Evolutionary conservation across 2,113 vertebrate species (phyloP).

Genomic region (Indri indri): DNA sequence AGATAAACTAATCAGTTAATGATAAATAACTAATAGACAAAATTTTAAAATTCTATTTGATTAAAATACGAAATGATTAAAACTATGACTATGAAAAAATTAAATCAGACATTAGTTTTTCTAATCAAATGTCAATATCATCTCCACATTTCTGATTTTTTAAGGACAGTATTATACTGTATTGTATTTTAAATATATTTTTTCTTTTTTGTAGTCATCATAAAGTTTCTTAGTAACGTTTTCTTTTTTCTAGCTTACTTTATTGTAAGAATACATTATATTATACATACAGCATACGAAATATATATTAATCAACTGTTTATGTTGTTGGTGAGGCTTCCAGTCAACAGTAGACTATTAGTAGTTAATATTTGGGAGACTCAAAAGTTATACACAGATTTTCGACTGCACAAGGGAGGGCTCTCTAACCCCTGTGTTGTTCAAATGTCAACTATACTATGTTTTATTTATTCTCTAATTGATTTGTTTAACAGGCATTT

Average conservation of each 20-base stretch:
- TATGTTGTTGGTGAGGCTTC: background rate
- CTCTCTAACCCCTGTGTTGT: background rate
- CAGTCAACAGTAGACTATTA: background rate
- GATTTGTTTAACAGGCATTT: background rate
- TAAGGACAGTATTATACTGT: background rate
- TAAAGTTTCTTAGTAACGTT: background rate
- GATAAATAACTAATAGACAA: background rate
- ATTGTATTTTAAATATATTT: background rate
- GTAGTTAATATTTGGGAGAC: background rate
- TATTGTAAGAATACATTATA: background rate
- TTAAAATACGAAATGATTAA: slow-evolving; percentile 15
- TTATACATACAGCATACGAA: too few relatives aligned
- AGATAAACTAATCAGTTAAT: background rate
- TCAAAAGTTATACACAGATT: background rate
- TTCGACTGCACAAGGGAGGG: background rate
- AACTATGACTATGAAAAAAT: background rate
- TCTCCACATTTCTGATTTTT: background rate
- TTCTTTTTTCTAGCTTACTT: background rate
- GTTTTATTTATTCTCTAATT: background rate
- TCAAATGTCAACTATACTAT: background rate
- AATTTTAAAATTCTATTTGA: background rate
- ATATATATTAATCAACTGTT: background rate
- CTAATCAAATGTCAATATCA: background rate
- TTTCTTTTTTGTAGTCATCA: background rate
- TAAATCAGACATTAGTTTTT: background rate